Percentiles rank a stretch among this genome's conserved stretches.
phyloP scores from a whole-genome alignment of 2,888 invertebrate species.

The Apamea anceps region DNA sequence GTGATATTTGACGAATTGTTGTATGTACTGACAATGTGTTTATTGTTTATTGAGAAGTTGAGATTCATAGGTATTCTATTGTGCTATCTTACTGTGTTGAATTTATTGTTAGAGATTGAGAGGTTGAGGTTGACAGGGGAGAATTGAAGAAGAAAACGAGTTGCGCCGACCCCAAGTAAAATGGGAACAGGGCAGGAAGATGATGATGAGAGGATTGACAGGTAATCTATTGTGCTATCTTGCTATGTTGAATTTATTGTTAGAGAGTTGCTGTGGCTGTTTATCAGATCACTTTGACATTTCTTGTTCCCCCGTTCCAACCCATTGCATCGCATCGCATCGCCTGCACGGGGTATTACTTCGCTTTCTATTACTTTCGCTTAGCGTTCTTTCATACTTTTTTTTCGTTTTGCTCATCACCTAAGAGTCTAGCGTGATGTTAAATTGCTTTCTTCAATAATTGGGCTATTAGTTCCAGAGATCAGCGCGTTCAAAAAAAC shows the following conservation, averaged over 20 bases:
- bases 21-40: neutral
- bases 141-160: no score
- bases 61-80: neutral
- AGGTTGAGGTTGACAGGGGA: no score
- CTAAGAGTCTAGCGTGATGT: neutral
- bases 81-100: neutral
- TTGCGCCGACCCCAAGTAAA: no score
- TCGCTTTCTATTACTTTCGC: no score
- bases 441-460: neutral
- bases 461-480: neutral
- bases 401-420: no score
- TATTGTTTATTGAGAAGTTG: neutral
- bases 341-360: no score
- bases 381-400: neutral
- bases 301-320: no score
- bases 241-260: neutral
- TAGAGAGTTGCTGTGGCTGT: neutral
- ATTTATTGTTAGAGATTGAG: neutral
- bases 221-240: neutral
- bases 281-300: no score
- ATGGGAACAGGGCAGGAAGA: no score
- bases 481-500: neutral
- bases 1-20: slow-evolving; percentile 24
- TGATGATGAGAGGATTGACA: no score
- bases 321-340: no score